Conservation (phyloP, 1,140 invertebrate species). For the Ips nitidus region DNA sequence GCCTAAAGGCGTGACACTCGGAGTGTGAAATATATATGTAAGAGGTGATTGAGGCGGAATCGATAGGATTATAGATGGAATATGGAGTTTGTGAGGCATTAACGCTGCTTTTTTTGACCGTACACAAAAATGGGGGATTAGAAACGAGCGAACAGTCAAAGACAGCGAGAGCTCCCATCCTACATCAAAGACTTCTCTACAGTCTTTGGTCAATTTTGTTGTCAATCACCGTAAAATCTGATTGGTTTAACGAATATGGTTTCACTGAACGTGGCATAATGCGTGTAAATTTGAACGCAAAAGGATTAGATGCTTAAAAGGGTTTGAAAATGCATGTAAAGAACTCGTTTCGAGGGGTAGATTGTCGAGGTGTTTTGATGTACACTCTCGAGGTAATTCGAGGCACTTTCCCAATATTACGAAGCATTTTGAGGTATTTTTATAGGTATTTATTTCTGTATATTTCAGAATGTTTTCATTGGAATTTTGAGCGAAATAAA, state of each 20-base stretch:
- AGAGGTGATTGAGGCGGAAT: not conserved
- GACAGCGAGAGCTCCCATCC: conserved; percentile 8
- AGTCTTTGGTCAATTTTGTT: conserved; percentile 27
- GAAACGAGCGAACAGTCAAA: conserved; percentile 11
- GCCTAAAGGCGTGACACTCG: not conserved
- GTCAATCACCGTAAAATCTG: conserved; percentile 17
- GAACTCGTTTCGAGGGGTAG: too few species aligned
- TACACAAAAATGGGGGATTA: conserved; percentile 18
- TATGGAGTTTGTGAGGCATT: conserved; percentile 11
- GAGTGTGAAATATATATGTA: conserved; percentile 18
- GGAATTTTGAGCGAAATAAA: too few species aligned
- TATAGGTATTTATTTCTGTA: too few species aligned
- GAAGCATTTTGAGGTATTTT: too few species aligned
- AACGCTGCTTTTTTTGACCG: conserved; percentile 29
- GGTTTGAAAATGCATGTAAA: too few species aligned
- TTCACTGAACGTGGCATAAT: not conserved
- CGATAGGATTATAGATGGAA: conserved; percentile 10
- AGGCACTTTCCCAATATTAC: too few species aligned
- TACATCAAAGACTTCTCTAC: conserved; percentile 14
- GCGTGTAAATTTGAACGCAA: conserved; percentile 8
- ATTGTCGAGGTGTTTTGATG: too few species aligned
- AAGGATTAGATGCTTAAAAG: too few species aligned
- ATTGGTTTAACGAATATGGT: conserved; percentile 6
- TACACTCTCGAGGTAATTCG: too few species aligned
- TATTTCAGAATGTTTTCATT: too few species aligned